Conservation (phyloP, 2,888 invertebrate genomes). For the Drymonia ruficornis region DNA sequence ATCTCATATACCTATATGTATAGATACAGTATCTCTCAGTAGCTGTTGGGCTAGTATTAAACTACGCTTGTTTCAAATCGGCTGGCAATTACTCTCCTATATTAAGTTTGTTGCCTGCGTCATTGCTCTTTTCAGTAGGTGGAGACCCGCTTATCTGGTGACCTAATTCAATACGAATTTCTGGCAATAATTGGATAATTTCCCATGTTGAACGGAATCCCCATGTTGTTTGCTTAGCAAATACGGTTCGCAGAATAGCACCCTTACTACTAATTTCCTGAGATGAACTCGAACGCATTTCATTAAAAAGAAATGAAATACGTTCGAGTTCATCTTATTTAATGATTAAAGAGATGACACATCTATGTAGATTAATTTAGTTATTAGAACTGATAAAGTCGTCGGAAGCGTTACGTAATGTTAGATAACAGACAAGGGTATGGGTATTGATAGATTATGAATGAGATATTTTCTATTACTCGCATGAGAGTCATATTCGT, state of each 20-base stretch:
- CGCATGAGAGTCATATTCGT: neutral
- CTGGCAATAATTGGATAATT: conserved; percentile 11
- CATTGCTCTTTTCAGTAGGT: conserved; percentile 3
- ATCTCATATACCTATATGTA: too few relatives aligned
- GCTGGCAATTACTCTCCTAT: neutral
- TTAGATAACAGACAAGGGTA: too few relatives aligned
- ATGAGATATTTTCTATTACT: too few relatives aligned
- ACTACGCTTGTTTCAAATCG: neutral
- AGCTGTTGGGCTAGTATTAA: too few relatives aligned
- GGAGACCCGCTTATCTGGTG: neutral
- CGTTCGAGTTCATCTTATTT: too few relatives aligned
- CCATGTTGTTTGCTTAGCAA: conserved; percentile 4
- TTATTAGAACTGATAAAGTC: too few relatives aligned
- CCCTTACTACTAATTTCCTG: neutral
- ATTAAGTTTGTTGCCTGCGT: neutral
- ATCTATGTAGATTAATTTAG: too few relatives aligned
- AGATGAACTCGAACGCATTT: neutral
- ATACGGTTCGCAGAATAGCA: neutral
- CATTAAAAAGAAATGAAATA: too few relatives aligned
- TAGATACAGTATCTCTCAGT: too few relatives aligned
- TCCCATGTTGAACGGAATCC: conserved; percentile 1
- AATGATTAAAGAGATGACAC: too few relatives aligned
- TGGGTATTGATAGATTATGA: too few relatives aligned
- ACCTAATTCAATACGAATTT: conserved; percentile 5
- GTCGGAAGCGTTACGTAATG: too few relatives aligned